Evolutionary conservation across 1,140 invertebrate species (phyloP).

Genomic region (Cylas formicarius): DNA sequence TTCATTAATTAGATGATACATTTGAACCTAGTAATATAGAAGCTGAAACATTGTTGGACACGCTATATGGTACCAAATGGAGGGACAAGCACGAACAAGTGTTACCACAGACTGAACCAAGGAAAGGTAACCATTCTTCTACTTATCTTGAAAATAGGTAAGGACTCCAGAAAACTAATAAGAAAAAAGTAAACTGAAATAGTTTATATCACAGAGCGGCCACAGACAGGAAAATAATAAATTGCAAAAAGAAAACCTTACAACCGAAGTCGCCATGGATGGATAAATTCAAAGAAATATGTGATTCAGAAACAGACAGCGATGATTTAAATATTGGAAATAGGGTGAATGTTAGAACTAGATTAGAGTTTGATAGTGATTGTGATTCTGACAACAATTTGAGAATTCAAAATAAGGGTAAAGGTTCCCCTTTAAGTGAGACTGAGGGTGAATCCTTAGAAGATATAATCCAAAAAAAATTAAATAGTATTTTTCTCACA

Average conservation of each 20-base stretch:
- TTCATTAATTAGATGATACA: not conserved
- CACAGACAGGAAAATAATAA: constrained; percentile 19
- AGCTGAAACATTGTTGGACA: constrained; percentile 29
- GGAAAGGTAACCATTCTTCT: too few species aligned
- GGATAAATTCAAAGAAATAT: constrained; percentile 24
- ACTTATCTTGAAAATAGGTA: not conserved
- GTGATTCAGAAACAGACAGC: constrained; percentile 27
- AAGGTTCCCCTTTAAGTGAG: not conserved
- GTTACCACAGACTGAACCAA: constrained; percentile 27
- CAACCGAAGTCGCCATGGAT: constrained; percentile 21
- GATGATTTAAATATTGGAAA: constrained; percentile 5
- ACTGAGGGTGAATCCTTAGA: constrained; percentile 11
- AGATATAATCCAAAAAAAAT: constrained; percentile 13
- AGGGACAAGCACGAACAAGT: constrained; percentile 32
- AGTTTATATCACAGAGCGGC: constrained; percentile 2
- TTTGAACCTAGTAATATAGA: constrained; percentile 14
- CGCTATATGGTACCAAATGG: constrained; percentile 37
- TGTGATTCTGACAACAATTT: constrained; percentile 2
- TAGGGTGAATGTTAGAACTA: constrained; percentile 13
- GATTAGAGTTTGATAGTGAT: constrained; percentile 25
- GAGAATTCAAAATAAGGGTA: constrained; percentile 1
- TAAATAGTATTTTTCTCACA: not conserved
- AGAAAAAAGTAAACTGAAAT: constrained; percentile 1
- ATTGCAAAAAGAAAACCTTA: constrained; percentile 11
- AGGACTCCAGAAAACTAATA: constrained; percentile 1